Percentiles rank a stretch among this genome's conserved stretches.
Conservation (phyloP, 2,888 invertebrate genomes). For the Limulus polyphemus region DNA sequence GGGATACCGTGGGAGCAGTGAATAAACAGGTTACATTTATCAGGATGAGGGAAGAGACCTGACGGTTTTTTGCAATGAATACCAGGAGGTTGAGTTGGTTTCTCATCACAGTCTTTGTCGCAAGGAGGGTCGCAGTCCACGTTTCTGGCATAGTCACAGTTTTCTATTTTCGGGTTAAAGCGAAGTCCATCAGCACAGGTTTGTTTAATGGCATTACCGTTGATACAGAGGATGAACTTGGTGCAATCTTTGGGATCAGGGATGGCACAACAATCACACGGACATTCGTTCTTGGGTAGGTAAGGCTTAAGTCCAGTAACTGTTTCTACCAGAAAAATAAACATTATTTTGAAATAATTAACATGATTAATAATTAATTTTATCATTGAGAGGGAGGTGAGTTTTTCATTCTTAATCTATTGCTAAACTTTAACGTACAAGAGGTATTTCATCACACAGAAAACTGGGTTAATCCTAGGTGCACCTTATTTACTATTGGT, state of each 20-base stretch:
- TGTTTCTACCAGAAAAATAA: too few relatives aligned
- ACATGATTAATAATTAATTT: too few relatives aligned
- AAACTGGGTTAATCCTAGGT: too few relatives aligned
- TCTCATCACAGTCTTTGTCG: too few relatives aligned
- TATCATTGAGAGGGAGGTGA: too few relatives aligned
- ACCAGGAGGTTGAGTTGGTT: background rate
- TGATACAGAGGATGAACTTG: conserved; percentile 5
- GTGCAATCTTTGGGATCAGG: conserved; percentile 6
- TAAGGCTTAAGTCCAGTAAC: too few relatives aligned
- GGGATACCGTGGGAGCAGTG: conserved; percentile 54
- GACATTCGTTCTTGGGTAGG: background rate
- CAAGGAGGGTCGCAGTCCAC: background rate
- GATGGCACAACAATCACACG: conserved; percentile 1
- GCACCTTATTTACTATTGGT: too few relatives aligned
- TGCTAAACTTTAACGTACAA: too few relatives aligned
- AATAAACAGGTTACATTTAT: conserved; percentile 3
- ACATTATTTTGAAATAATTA: too few relatives aligned
- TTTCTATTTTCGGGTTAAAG: conserved; percentile 2
- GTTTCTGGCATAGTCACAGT: conserved; percentile 7
- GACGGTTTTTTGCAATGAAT: background rate
- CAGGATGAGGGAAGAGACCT: conserved; percentile 1
- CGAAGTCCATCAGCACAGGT: conserved; percentile 2
- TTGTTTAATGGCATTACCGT: background rate
- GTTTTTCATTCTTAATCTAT: too few relatives aligned
- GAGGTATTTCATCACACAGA: too few relatives aligned